These are phyloP conservation scores for Falco punctatus DNA, from an alignment of 2,113 vertebrate species.

Conservation along the genomic window DNA sequence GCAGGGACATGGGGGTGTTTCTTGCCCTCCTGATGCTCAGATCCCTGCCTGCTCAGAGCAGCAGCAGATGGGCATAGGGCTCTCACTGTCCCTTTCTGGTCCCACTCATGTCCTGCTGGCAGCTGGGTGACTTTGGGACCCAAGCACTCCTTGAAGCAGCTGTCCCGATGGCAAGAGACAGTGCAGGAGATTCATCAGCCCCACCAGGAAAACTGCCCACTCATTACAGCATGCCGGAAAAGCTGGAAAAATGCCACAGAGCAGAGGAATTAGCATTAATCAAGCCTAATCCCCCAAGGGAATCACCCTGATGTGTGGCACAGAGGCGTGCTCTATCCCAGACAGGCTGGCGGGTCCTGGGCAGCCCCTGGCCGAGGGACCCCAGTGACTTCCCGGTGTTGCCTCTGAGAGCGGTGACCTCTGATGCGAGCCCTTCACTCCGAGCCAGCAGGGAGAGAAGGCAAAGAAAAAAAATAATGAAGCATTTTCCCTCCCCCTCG, in stretches of 20 bases:
- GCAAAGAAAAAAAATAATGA: not conserved
- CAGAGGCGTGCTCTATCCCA: not conserved
- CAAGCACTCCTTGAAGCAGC: not conserved
- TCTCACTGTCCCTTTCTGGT: not conserved
- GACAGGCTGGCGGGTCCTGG: not conserved
- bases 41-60: not conserved
- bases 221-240: not conserved
- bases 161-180: not conserved
- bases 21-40: not conserved
- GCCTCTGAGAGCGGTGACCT: not conserved
- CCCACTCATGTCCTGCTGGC: not conserved
- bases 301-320: not conserved
- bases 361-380: not conserved
- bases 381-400: not conserved
- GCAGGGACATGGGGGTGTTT: not conserved
- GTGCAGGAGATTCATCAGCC: not conserved
- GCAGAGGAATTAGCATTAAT: conserved; percentile 45
- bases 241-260: not conserved
- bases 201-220: not conserved
- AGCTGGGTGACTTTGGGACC: not conserved
- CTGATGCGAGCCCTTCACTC: not conserved
- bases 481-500: not conserved
- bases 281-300: not conserved
- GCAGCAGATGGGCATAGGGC: not conserved
- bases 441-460: not conserved